Base-by-base conservation (phyloP, 2,888 invertebrate species). In the Stenoptilia bipunctidactyla region DNA sequence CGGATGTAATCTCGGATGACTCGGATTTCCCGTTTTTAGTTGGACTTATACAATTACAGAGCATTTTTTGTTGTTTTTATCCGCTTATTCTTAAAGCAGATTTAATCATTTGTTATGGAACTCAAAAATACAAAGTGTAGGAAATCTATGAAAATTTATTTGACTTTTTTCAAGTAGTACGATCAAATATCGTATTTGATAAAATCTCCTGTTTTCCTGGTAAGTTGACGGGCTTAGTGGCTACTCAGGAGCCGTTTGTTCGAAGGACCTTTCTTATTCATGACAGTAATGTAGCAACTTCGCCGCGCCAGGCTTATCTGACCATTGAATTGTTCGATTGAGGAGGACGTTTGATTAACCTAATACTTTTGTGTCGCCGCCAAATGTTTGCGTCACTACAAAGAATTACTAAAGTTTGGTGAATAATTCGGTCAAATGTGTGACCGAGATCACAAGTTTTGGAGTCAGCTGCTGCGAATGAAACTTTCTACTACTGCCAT, bases 1-100 rank as follows among this genome's bases (percentile, higher is more conserved):
- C 73, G 69, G 69, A 68, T 71, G 68, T 80, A 82, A 82, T 80
- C 80, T 73, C 69, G 65, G 68, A 56, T 70, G 68, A 70, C 68
- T 71, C 60, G 64, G 74, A 73, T 74, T 75, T 72, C 64, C 67
- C 62, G 62, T 61, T 68, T 59, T 66, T 56, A 67, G 56, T 61
- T 65, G 64, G 71, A 73, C 74, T 77, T 73, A 74, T 66, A 66
- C 66, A 71, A 77, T 75, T 73, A 77, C 67, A 20, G 63, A 60
- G 64, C 59, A 3, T 20, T 20, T 20, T 56, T 61, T 67, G 53
- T 58, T 30, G 6, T n/a, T n/a, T 2, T 10, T 30, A n/a, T 30
- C 30, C 30, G 30, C 12, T 30, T n/a, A n/a, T 12, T 30, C 8
- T 20, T 20, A 20, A 20, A 20, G 20, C 8, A 20, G 3, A n/a